A percentile compares a stretch with the other conserved stretches of the same genome.
phyloP scores from a whole-genome alignment of 2,113 vertebrate genomes.

The Hypanus sabinus region DNA sequence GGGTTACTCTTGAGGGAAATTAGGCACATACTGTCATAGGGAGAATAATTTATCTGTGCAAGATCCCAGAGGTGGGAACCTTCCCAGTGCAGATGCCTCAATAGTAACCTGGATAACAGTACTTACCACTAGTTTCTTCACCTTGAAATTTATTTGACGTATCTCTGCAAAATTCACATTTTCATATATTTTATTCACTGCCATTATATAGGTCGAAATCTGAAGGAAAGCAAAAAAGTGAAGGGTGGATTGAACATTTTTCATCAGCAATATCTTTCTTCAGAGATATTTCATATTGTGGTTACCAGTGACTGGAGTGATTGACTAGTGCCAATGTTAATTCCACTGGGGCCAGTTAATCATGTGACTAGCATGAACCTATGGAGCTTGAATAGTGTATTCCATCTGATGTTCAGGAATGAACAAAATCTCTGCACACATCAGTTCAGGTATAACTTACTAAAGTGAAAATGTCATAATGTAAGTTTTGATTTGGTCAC shows the following conservation, averaged over 20 bases:
- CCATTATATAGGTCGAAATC: slow-evolving; percentile 60
- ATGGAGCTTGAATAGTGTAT: neutral
- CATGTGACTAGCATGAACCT: neutral
- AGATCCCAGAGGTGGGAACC: neutral
- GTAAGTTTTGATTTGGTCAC: neutral
- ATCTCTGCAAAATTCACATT: slow-evolving; percentile 61
- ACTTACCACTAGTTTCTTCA: slow-evolving; percentile 65
- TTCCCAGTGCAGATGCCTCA: neutral
- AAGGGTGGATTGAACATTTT: neutral
- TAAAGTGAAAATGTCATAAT: neutral
- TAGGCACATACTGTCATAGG: neutral
- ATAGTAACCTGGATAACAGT: neutral
- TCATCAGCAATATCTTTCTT: too few species aligned
- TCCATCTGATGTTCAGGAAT: neutral
- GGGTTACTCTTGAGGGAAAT: neutral
- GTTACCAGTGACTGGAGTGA: too few species aligned
- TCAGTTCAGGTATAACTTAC: neutral
- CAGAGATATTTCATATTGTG: too few species aligned
- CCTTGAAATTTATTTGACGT: slow-evolving; percentile 65
- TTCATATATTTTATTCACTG: slow-evolving; percentile 63
- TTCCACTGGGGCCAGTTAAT: neutral
- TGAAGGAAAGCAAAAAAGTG: slow-evolving; percentile 42
- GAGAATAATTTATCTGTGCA: neutral
- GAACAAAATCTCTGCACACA: neutral
- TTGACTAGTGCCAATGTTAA: neutral